phyloP scores from a whole-genome alignment of 2,797 vertebrate species.

The Microctenopoma stevenorrisi region DNA sequence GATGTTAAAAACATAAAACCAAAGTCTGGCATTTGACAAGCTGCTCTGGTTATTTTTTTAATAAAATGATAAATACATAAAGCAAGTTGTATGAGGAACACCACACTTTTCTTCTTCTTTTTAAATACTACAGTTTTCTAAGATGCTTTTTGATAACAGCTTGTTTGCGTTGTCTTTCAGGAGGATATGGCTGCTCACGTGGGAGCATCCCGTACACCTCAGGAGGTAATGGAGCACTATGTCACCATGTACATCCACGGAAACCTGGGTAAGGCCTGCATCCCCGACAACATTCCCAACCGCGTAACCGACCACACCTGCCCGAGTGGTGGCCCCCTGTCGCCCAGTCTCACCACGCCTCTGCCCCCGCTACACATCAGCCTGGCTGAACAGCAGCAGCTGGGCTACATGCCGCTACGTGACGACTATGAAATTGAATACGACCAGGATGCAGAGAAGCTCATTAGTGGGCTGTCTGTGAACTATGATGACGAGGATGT shows the following conservation, averaged over 20 bases:
- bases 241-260: slow-evolving; percentile 99
- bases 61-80: too few species aligned
- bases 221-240: slow-evolving; percentile 99
- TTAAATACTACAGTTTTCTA: background rate
- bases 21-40: background rate
- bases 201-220: slow-evolving; percentile 91
- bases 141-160: background rate
- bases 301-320: slow-evolving; percentile 98
- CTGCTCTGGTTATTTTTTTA: background rate
- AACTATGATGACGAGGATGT: slow-evolving; percentile 98
- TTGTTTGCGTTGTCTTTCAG: slow-evolving; percentile 69
- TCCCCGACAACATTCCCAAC: slow-evolving; percentile 96
- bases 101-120: too few species aligned
- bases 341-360: slow-evolving; percentile 94
- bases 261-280: slow-evolving; percentile 97
- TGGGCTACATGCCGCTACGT: slow-evolving; percentile 97
- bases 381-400: slow-evolving; percentile 94
- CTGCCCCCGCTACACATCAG: slow-evolving; percentile 92
- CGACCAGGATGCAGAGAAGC: slow-evolving; percentile 95
- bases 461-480: slow-evolving; percentile 95
- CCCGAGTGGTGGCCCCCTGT: slow-evolving; percentile 91
- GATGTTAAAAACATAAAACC: background rate
- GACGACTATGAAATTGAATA: slow-evolving; percentile 99
- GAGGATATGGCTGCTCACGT: slow-evolving; percentile 98
- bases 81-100: too few species aligned